Conservation (phyloP, 2,888 invertebrate species). For the Osmoderma eremita region DNA sequence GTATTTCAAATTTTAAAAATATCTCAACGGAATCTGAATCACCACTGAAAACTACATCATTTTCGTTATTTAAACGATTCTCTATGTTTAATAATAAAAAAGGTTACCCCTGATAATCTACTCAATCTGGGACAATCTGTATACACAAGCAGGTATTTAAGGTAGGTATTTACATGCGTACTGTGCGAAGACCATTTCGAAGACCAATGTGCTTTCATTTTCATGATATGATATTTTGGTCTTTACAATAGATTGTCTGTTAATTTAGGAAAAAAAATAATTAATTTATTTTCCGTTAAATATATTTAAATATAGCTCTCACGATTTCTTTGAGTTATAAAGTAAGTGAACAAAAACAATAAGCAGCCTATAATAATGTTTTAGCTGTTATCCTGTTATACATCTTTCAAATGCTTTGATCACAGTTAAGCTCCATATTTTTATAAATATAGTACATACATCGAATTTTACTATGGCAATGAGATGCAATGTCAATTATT, state of each 20-base stretch:
- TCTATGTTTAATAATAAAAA: too few species aligned
- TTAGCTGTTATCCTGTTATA: conserved; percentile 3
- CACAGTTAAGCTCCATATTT: conserved; percentile 29
- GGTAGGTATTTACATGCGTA: too few species aligned
- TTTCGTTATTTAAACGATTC: too few species aligned
- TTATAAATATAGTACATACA: conserved; percentile 5
- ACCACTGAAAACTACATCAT: too few species aligned
- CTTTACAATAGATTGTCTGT: conserved; percentile 26
- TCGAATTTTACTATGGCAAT: conserved; percentile 29
- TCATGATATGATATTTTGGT: conserved; percentile 34
- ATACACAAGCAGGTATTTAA: too few species aligned
- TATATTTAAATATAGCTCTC: not conserved
- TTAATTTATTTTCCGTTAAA: not conserved
- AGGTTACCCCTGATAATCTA: too few species aligned
- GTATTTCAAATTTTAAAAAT: too few species aligned
- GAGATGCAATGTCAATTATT: conserved; percentile 18
- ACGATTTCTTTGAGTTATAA: not conserved
- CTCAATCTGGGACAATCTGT: too few species aligned
- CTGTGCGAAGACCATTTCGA: conserved; percentile 1
- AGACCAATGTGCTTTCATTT: conserved; percentile 26
- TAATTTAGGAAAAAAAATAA: conserved; percentile 26
- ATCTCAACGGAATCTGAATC: too few species aligned
- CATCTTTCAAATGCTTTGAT: conserved; percentile 12
- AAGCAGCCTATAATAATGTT: conserved; percentile 15
- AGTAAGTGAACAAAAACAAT: conserved; percentile 9